Conservation (phyloP, 2,113 vertebrate species). For the Oreochromis spilurus region DNA sequence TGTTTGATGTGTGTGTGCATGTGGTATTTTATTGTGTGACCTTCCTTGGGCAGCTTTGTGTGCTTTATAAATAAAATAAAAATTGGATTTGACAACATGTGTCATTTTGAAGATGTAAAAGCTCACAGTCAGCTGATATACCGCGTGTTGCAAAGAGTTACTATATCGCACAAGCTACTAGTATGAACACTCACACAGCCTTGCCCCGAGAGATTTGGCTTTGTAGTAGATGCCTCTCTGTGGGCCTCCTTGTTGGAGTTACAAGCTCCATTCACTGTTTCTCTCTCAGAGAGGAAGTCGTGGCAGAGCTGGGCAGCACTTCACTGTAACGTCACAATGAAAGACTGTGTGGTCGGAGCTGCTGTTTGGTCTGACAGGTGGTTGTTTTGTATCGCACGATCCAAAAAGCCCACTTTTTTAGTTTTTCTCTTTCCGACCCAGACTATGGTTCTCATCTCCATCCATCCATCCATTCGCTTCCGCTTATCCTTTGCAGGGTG, state of each 20-base stretch:
- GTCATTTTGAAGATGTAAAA: neutral
- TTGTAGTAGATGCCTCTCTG: neutral
- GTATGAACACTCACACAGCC: neutral
- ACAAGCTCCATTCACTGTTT: conserved; percentile 17
- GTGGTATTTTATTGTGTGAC: neutral
- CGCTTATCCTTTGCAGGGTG: no score
- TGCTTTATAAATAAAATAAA: neutral
- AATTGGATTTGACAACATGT: neutral
- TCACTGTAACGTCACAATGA: neutral
- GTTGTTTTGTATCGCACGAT: neutral
- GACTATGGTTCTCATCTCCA: neutral
- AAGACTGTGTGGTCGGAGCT: neutral
- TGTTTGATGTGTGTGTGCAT: neutral
- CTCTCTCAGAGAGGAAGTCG: neutral
- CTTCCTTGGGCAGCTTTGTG: neutral
- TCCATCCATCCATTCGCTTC: no score
- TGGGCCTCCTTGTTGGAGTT: conserved; percentile 30
- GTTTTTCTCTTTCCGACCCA: no score
- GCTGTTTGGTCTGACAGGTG: neutral
- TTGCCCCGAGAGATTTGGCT: neutral
- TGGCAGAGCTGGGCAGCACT: neutral
- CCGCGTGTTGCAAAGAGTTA: neutral
- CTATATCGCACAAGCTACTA: neutral
- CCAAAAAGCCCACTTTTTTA: neutral
- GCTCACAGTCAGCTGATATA: neutral